Conservation (phyloP, 2,888 invertebrate genomes). For the Eilema caniola region DNA sequence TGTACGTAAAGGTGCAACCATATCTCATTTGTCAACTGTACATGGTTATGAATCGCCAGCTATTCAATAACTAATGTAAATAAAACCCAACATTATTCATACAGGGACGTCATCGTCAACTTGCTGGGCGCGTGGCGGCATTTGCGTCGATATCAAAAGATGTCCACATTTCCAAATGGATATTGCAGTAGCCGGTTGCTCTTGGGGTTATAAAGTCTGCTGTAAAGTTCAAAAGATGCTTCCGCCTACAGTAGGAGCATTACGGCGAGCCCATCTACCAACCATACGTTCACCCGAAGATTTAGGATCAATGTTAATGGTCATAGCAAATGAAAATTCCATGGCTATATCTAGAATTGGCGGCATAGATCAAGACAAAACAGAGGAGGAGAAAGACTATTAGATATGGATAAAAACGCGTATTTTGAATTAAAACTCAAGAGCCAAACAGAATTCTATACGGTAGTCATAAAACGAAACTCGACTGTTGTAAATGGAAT, state of each 20-base stretch:
- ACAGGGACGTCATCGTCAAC: conserved; percentile 60
- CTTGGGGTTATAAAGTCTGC: conserved; percentile 60
- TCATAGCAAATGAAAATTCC: conserved; percentile 2
- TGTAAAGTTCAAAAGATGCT: conserved; percentile 52
- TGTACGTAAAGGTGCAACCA: too few relatives aligned
- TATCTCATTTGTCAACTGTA: too few relatives aligned
- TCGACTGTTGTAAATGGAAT: neutral
- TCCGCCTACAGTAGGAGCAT: conserved; percentile 47
- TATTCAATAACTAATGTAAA: neutral
- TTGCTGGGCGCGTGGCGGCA: conserved; percentile 72
- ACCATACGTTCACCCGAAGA: conserved; percentile 36
- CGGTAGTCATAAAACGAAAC: neutral
- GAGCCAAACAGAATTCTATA: neutral
- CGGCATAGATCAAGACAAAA: neutral
- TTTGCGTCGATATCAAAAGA: conserved; percentile 59
- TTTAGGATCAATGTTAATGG: conserved; percentile 5
- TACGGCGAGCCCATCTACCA: conserved; percentile 31
- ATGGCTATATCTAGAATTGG: neutral
- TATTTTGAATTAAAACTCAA: neutral
- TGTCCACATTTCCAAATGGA: conserved; percentile 59
- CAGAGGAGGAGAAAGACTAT: conserved; percentile 1
- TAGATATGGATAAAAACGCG: neutral
- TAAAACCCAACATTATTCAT: neutral
- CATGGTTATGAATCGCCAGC: neutral
- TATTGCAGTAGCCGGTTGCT: conserved; percentile 60